Evolutionary conservation across 2,888 invertebrate species (phyloP), one percentile per base, ranked within the genome.

Genomic region (Sarcophaga carnaria): DNA sequence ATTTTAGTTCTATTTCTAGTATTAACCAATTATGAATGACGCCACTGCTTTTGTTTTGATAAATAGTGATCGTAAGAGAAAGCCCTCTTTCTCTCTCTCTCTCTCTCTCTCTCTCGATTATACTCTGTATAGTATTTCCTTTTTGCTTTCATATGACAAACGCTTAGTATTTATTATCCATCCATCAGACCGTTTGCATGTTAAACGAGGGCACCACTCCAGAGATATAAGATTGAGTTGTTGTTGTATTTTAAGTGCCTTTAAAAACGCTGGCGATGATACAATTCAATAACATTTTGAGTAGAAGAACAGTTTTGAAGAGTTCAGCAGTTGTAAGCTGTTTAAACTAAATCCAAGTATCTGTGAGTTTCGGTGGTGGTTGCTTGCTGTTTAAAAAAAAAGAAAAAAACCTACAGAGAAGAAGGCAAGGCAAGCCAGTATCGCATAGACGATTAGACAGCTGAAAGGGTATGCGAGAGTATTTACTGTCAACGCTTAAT

Each of bases 401-500:
- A 66, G 17, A 74, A 80, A 69, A 54, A 54, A 54, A 3, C 54
- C 17, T 0, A 54, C 54, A 54, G 54, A 54, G 54, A 49, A 49
- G 45, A 67, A 67, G 10, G 45, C 62, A 72, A 79, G 70, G 22
- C 75, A 60, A 84, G 59, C 69, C 59, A 63, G 67, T 47, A 22
- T 54, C 49, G 47, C 45, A 45, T 49, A 27, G 17, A 67, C 67
- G 45, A 67, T 45, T n/a, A 27, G 37, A 1, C 22, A 54, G 17
- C 60, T 20, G 11, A 27, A 22, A 75, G 60, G 67, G 76, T 80
- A 81, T 27, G 37, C 14, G 62, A 62, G 70, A 75, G 78, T 84
- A 76, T 82, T 67, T 75, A 63, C 71, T 84, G 27, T 69, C 81
- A 84, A 84, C 87, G 81, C 37, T 71, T 70, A 66, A 71, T 27